These are phyloP conservation scores for Python bivittatus DNA, from an alignment of 2,113 vertebrate genomes.

Conservation along the genomic window DNA sequence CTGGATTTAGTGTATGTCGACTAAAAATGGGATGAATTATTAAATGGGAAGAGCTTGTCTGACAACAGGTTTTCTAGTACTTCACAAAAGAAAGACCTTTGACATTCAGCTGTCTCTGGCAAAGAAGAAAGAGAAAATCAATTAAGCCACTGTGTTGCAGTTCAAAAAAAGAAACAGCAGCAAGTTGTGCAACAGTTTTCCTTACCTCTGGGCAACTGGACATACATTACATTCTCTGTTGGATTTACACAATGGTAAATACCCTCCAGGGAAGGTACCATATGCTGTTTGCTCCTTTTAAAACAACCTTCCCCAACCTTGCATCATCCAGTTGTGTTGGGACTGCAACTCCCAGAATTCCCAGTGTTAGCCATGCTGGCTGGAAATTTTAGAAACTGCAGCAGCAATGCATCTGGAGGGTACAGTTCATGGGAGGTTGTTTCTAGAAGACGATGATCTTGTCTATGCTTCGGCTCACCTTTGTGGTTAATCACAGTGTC, in stretches of 20 bases:
- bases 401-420: not conserved
- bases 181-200: conserved; percentile 47
- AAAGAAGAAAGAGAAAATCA: conserved; percentile 80
- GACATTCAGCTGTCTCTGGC: conserved; percentile 79
- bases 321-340: not conserved
- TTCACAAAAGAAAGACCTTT: conserved; percentile 80
- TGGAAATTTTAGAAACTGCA: not conserved
- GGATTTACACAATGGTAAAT: not conserved
- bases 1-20: conserved; percentile 76
- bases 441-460: not conserved
- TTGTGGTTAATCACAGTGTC: not conserved
- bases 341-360: not conserved
- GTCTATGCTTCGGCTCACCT: not conserved
- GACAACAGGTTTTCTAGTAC: conserved; percentile 78
- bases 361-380: not conserved
- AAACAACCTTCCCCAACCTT: not conserved
- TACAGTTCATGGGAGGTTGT: not conserved
- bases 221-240: not conserved
- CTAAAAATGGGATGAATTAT: conserved; percentile 82
- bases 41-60: conserved; percentile 80
- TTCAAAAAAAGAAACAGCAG: conserved; percentile 51
- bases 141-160: conserved; percentile 70
- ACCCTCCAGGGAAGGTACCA: not conserved
- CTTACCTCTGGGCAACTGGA: conserved; percentile 66
- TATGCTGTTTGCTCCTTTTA: not conserved